Base-by-base conservation (phyloP, 1,140 invertebrate species). In the Harlomillsia oculata region DNA sequence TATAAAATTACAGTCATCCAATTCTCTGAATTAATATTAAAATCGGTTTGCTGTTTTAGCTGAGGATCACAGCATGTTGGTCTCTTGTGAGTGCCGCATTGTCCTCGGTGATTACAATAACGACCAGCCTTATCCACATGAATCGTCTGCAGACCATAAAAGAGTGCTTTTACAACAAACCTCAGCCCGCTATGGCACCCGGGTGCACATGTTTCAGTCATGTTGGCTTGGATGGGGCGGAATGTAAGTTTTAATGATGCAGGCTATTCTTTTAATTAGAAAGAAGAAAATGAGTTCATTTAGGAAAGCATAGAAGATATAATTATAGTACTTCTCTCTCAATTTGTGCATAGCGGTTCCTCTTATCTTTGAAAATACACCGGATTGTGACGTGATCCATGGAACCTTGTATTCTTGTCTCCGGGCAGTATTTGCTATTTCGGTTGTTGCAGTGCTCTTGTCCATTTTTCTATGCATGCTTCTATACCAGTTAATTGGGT, bases 101-200 rank as follows among this genome's bases (percentile, higher is more conserved):
- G 2, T 65, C 60, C 1, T 65, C 64, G 0, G 69, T 65, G 40
- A 87, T 92, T 36, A 91, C 88, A 9, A 87, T 93, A 16, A 91
- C 89, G 2, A 93, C 89, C 0, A 91, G 87, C 0, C 87, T 91
- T n/a, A 82, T 92, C 53, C 89, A 93, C 70, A 90, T 93, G 87
- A 89, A 88, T 66, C 78, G 88, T 53, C 72, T 93, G 21, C 89
- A 93, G 71, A 86, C 84, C 0, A 70, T 92, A 20, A 77, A 84
- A 59, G 85, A 90, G 69, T 93, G 89, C 67, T 82, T 87, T 60
- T 93, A 90, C 70, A 87, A 85, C 0, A 77, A 81, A 63, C 77
- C 82, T 68, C 81, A n/a, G n/a, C n/a, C n/a, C n/a, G n/a, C n/a
- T n/a, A n/a, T n/a, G n/a, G n/a, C 82, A 0, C 76, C 80, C 53